Percentiles rank a stretch among this genome's conserved stretches.
These are phyloP conservation scores for Tachina grossa DNA, from an alignment of 2,888 invertebrate species.

Conservation along the genomic window DNA sequence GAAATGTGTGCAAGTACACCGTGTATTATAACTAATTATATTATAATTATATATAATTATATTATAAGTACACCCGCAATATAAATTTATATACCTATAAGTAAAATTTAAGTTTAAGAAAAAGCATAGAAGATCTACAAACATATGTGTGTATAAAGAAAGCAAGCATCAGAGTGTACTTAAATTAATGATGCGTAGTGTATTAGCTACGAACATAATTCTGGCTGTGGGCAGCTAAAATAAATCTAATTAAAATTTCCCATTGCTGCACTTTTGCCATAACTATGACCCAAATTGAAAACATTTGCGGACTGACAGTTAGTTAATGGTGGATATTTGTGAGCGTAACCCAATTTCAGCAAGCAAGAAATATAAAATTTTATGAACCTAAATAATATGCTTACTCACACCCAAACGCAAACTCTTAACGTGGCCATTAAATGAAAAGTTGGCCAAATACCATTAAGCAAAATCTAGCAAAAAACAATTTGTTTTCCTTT, in stretches of 20 bases:
- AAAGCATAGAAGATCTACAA: too few relatives aligned
- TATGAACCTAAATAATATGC: constrained; percentile 23
- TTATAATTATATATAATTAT: too few relatives aligned
- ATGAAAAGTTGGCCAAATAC: constrained; percentile 68
- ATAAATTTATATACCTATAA: too few relatives aligned
- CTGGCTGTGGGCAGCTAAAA: neutral
- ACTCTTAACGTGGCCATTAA: constrained; percentile 53
- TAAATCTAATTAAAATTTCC: constrained; percentile 11
- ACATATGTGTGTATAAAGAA: too few relatives aligned
- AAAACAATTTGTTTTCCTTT: constrained; percentile 35
- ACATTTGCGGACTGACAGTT: constrained; percentile 4
- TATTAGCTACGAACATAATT: neutral
- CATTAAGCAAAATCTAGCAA: constrained; percentile 46
- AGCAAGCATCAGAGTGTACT: too few relatives aligned
- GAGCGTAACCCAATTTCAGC: constrained; percentile 53
- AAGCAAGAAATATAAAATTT: constrained; percentile 30
- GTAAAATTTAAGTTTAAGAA: too few relatives aligned
- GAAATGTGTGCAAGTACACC: neutral
- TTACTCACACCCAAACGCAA: neutral
- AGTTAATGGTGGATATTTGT: constrained; percentile 12
- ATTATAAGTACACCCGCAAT: too few relatives aligned
- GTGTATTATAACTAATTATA: too few relatives aligned
- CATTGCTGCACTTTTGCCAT: constrained; percentile 13
- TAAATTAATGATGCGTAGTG: too few relatives aligned
- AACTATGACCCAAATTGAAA: constrained; percentile 35